Evolutionary conservation across 2,888 invertebrate genomes (phyloP).

Genomic region (Notocelia uddmanniana): DNA sequence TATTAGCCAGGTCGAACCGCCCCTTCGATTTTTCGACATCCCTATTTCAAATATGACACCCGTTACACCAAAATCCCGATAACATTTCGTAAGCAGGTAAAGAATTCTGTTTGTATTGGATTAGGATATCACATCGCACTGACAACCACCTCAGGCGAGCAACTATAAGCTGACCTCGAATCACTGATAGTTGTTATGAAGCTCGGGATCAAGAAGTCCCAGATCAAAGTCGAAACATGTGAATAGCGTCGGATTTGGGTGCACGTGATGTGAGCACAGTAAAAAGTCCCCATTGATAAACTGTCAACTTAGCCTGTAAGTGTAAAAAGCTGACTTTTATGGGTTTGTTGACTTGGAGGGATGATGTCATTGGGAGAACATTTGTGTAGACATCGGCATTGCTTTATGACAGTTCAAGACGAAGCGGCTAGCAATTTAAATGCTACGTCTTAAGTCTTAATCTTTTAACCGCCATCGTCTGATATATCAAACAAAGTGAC

Average conservation of each 20-base stretch:
- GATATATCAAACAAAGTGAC: too few relatives aligned
- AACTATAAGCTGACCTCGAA: background rate
- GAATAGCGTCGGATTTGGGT: background rate
- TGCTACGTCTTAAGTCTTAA: too few relatives aligned
- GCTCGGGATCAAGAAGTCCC: background rate
- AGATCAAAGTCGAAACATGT: background rate
- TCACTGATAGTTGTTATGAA: background rate
- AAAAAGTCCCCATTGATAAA: constrained; percentile 28
- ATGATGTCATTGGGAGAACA: constrained; percentile 20
- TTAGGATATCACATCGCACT: background rate
- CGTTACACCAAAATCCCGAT: too few relatives aligned
- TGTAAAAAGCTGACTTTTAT: background rate
- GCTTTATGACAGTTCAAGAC: too few relatives aligned
- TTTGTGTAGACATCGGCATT: background rate
- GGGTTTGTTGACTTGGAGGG: background rate
- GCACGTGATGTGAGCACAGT: background rate
- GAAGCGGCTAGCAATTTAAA: too few relatives aligned
- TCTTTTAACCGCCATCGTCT: too few relatives aligned
- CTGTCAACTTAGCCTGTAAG: background rate
- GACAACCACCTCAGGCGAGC: background rate
- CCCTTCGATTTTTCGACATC: too few relatives aligned
- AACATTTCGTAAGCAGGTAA: constrained; percentile 18
- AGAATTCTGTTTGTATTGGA: constrained; percentile 24
- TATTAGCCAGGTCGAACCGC: background rate
- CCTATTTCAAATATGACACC: background rate